Evolutionary conservation across 2,888 invertebrate species (phyloP), one percentile per base, ranked within the genome.

Genomic region (Minunthozetes semirufus): DNA sequence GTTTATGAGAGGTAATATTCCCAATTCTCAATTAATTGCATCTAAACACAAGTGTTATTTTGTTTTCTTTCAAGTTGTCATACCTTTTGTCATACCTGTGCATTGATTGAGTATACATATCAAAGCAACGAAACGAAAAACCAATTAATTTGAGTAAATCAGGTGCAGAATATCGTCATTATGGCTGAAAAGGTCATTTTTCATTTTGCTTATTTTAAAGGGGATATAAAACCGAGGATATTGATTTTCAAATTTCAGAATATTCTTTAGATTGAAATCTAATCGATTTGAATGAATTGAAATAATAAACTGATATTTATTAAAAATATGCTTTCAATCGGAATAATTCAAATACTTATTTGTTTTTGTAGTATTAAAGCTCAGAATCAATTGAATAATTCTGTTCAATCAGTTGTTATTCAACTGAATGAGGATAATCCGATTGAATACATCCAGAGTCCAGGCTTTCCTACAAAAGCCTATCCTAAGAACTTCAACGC

Each of bases 391-490:
- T 27, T 5, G 8, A 27, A 22, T 56, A 25, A 13, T 27, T 22
- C 5, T 2, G n/a, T 29, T 46, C 42, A 68, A 46, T 46, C 68
- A 22, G 13, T 68, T 9, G 15, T 19, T 19, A 22, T 68, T 68
- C 11, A 42, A 19, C 33, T 68, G n/a, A 68, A 42, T 22, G 22
- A 68, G 4, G 68, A 22, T 6, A 46, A 25, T 22, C 38, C 68
- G 15, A 25, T 22, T 68, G n/a, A 38, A 42, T 38, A 22, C 19
- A 42, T 68, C 5, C 42, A 68, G 42, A 68, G 42, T 46, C 68
- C 68, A 22, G 68, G 68, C 3, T 68, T 68, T 68, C 68, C 68
- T 3, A 68, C 42, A 0, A 68, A 68, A 46, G 46, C n/a, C n/a
- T 68, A 68, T 46, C 68, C 68, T 3, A 68, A 68, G 19, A 46